Conservation (phyloP, 2,113 vertebrate genomes). For the Fregata magnificens region DNA sequence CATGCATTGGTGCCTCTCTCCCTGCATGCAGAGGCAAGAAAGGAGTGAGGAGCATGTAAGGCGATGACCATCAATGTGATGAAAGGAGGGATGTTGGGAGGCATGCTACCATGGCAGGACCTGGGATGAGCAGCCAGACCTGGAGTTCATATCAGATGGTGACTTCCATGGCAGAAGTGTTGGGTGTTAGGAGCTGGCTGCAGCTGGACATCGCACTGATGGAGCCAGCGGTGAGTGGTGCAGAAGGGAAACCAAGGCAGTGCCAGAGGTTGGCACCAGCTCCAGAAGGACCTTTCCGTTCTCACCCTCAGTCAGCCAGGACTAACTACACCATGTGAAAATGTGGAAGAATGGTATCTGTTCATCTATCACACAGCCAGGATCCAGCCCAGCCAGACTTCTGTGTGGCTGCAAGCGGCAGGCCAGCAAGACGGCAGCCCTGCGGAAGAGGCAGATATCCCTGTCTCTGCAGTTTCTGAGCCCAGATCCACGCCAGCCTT, state of each 20-base stretch:
- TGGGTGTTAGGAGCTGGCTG: background rate
- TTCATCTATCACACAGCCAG: background rate
- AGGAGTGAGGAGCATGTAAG: background rate
- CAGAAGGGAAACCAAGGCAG: background rate
- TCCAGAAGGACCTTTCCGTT: background rate
- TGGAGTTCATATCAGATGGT: background rate
- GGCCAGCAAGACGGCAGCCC: fast-evolving
- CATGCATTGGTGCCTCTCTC: background rate
- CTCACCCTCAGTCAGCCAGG: background rate
- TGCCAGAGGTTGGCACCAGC: fast-evolving
- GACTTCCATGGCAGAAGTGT: background rate
- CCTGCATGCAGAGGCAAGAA: background rate
- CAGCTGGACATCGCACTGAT: background rate
- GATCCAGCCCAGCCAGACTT: background rate
- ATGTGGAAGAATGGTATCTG: background rate
- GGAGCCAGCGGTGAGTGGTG: background rate
- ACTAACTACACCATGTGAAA: background rate
- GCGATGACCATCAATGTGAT: background rate
- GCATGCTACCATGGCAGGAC: too few relatives aligned
- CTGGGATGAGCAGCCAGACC: background rate
- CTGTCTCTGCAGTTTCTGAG: background rate
- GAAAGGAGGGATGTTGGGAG: background rate
- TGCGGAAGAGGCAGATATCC: background rate
- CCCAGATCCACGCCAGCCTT: background rate
- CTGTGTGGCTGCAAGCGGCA: background rate